These are phyloP conservation scores for Prionailurus viverrinus DNA, from an alignment of 2,113 vertebrate genomes.

Conservation along the genomic window DNA sequence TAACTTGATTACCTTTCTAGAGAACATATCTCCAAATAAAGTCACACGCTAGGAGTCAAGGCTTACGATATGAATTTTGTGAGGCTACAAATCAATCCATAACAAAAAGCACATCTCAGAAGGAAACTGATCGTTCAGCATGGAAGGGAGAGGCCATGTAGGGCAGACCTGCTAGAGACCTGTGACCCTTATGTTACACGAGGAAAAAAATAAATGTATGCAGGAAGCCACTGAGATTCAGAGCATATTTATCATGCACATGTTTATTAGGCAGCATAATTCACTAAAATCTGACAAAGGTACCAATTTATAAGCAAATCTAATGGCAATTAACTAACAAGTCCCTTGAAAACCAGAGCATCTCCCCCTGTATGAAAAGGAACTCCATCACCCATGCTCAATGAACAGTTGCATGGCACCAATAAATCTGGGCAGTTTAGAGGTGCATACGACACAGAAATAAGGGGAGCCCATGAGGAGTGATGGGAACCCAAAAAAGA, in stretches of 20 bases:
- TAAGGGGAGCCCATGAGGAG: background rate
- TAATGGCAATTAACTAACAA: background rate
- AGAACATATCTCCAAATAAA: background rate
- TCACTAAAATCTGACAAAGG: background rate
- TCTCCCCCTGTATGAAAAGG: background rate
- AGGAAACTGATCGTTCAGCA: background rate
- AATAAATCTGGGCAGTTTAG: background rate
- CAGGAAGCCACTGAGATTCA: background rate
- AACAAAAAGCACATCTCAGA: background rate
- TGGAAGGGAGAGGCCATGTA: background rate
- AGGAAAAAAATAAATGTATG: background rate
- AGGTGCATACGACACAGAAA: background rate
- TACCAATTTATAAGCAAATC: background rate
- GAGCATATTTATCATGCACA: background rate
- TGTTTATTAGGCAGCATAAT: background rate
- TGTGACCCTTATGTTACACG: background rate
- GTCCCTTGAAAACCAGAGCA: background rate
- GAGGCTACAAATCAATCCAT: background rate
- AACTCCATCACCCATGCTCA: background rate
- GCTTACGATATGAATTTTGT: background rate
- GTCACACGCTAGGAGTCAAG: background rate
- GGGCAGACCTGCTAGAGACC: background rate
- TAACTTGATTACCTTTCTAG: background rate
- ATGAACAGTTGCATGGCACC: background rate
- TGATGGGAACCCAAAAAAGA: background rate